Evolutionary conservation across 2,797 vertebrate species (phyloP).

Genomic region (Sarcophilus harrisii): DNA sequence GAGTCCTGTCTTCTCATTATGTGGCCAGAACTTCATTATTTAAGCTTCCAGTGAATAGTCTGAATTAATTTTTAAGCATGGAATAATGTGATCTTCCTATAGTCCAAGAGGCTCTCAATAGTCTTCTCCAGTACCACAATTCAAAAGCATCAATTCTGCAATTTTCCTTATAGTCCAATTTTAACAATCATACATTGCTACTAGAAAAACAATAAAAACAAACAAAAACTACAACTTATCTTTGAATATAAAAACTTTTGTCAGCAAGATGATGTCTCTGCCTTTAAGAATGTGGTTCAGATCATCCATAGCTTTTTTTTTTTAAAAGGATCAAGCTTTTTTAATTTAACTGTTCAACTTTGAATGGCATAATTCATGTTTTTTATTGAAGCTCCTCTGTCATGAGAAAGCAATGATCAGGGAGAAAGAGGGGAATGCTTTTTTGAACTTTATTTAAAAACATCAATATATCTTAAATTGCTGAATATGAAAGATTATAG

Average conservation of each 20-base stretch:
- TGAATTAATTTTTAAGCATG: neutral
- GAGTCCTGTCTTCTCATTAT: neutral
- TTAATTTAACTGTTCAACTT: neutral
- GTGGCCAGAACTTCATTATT: neutral
- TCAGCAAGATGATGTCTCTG: neutral
- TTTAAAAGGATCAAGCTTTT: neutral
- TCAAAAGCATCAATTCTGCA: neutral
- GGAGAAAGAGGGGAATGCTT: neutral
- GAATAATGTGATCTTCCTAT: neutral
- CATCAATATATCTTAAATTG: neutral
- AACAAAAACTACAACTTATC: neutral
- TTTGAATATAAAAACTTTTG: neutral
- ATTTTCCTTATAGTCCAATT: neutral
- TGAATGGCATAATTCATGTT: neutral
- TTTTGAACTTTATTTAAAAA: neutral
- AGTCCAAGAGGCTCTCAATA: neutral
- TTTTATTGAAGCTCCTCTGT: neutral
- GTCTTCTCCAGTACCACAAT: neutral
- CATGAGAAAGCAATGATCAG: neutral
- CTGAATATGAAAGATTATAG: neutral
- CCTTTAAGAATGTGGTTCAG: neutral
- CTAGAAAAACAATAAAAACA: too few species aligned
- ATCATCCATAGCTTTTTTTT: neutral
- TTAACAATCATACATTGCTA: neutral
- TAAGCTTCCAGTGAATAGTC: neutral